Percentiles rank a stretch among this genome's conserved stretches.
Conservation (phyloP, 2,113 vertebrate genomes). For the Mellivora capensis region DNA sequence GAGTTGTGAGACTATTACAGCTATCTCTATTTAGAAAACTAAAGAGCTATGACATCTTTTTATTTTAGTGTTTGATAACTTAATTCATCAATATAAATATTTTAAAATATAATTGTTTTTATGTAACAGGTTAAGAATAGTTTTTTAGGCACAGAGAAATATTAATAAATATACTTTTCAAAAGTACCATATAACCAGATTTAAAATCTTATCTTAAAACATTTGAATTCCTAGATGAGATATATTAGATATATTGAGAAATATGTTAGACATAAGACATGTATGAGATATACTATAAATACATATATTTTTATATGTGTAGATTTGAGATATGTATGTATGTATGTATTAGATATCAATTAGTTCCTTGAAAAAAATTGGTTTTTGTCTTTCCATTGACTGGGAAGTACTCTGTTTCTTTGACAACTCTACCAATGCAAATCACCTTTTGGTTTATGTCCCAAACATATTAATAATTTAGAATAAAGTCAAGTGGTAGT, state of each 20-base stretch:
- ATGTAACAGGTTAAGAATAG: neutral
- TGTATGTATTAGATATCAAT: neutral
- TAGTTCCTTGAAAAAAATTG: neutral
- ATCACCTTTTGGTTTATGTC: neutral
- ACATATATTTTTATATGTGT: neutral
- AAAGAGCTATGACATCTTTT: constrained; percentile 13
- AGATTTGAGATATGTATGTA: neutral
- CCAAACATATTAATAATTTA: constrained; percentile 20
- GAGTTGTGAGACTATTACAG: constrained; percentile 10
- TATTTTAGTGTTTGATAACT: constrained; percentile 27
- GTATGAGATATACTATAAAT: neutral
- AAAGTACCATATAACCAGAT: neutral
- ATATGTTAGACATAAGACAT: neutral
- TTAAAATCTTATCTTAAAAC: neutral
- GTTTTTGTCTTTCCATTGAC: neutral
- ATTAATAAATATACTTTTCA: neutral
- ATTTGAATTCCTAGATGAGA: neutral
- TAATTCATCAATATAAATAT: constrained; percentile 28
- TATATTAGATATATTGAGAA: neutral
- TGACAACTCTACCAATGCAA: neutral
- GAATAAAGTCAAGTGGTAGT: constrained; percentile 6
- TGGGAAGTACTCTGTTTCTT: neutral
- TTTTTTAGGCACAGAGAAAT: neutral
- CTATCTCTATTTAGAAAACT: constrained; percentile 30
- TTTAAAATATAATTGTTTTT: neutral